Conservation (phyloP, 2,113 vertebrate genomes). For the Chionis minor region DNA sequence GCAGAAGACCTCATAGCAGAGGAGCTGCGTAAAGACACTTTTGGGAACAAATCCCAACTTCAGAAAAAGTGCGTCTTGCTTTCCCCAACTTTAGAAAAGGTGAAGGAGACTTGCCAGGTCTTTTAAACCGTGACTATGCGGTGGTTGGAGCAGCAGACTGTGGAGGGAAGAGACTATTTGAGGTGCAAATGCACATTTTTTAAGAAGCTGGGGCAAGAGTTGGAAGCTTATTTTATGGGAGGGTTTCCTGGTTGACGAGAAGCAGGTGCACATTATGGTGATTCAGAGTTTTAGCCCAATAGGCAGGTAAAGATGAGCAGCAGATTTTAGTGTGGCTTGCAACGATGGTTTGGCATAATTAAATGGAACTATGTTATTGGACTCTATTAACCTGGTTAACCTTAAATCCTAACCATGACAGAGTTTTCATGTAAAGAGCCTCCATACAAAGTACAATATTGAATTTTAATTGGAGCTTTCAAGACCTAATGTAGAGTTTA, state of each 20-base stretch:
- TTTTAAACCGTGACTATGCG: constrained; percentile 39
- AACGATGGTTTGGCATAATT: constrained; percentile 42
- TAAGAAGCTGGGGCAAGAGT: neutral
- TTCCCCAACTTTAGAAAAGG: constrained; percentile 10
- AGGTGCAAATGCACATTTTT: constrained; percentile 23
- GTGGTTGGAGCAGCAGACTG: constrained; percentile 32
- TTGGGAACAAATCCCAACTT: constrained; percentile 33
- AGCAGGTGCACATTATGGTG: neutral
- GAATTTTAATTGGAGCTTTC: constrained; percentile 70
- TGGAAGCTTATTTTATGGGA: neutral
- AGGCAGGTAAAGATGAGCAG: constrained; percentile 40
- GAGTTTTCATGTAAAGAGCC: constrained; percentile 55
- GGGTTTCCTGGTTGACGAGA: neutral
- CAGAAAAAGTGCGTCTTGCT: neutral
- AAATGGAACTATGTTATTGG: constrained; percentile 61
- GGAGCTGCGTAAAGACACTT: neutral
- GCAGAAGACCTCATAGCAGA: neutral
- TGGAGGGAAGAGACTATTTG: neutral
- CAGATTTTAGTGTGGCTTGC: neutral
- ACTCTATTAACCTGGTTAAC: constrained; percentile 70
- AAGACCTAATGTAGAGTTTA: neutral
- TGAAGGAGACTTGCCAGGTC: constrained; percentile 54
- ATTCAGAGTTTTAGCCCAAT: neutral
- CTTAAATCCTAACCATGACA: constrained; percentile 61
- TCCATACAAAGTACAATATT: constrained; percentile 38